A percentile compares a stretch with the other conserved stretches of the same genome.
Conservation (phyloP, 2,113 vertebrate genomes). For the Muntiacus muntjak region DNA sequence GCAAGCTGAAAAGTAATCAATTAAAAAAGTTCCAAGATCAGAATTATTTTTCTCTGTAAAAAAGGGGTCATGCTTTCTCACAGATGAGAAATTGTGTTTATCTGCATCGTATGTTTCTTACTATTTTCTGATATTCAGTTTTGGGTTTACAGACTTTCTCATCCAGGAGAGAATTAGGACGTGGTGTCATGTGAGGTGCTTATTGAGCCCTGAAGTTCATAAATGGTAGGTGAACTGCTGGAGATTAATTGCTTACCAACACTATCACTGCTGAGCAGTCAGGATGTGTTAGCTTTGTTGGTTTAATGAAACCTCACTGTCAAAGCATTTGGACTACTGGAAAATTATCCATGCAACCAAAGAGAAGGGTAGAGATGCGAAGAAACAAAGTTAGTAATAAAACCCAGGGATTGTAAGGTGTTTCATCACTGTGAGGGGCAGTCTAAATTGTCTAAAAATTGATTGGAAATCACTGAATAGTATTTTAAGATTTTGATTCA, state of each 20-base stretch:
- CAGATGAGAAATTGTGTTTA: neutral
- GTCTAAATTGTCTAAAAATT: neutral
- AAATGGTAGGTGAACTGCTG: constrained; percentile 43
- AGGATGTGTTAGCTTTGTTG: constrained; percentile 37
- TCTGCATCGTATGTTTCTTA: constrained; percentile 6
- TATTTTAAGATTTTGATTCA: neutral
- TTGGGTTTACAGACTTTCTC: constrained; percentile 20
- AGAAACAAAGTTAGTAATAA: neutral
- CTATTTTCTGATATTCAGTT: neutral
- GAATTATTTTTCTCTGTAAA: neutral
- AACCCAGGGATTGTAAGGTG: neutral
- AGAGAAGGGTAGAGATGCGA: neutral
- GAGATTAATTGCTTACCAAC: constrained; percentile 64
- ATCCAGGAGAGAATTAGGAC: constrained; percentile 5
- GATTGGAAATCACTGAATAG: neutral
- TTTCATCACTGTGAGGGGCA: neutral
- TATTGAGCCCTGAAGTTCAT: constrained; percentile 46
- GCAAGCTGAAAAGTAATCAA: neutral
- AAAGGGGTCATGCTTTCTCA: neutral
- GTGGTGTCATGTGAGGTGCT: neutral
- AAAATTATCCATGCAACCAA: constrained; percentile 39
- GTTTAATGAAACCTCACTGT: neutral
- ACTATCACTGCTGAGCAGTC: constrained; percentile 46
- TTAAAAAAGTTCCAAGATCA: neutral
- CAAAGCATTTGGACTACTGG: neutral